These are phyloP conservation scores for Orestias chungarensis DNA, from an alignment of 2,797 vertebrate species.

Conservation along the genomic window DNA sequence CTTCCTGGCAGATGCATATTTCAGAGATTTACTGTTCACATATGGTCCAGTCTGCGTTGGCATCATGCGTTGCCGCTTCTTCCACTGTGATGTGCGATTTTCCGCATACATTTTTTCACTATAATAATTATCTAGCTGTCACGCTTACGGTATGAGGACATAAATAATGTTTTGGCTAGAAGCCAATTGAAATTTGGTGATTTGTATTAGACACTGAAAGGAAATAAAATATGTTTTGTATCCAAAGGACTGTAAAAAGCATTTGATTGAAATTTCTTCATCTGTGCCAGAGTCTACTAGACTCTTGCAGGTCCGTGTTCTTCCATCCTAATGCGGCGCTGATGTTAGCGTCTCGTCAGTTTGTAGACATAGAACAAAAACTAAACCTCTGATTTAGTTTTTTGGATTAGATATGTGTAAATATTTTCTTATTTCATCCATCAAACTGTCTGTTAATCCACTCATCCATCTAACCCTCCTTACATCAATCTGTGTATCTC, in stretches of 20 bases:
- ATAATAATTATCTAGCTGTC: too few relatives aligned
- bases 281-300: too few relatives aligned
- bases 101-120: too few relatives aligned
- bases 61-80: conserved; percentile 13
- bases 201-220: background rate
- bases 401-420: background rate
- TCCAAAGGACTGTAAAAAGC: background rate
- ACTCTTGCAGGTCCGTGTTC: background rate
- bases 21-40: conserved; percentile 72
- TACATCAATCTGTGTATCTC: too few relatives aligned
- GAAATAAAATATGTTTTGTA: background rate
- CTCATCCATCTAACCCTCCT: too few relatives aligned
- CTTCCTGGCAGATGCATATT: conserved; percentile 76
- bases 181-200: background rate
- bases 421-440: background rate
- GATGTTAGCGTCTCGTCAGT: background rate
- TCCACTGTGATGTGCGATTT: conserved; percentile 26
- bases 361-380: background rate
- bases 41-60: conserved; percentile 51
- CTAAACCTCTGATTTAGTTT: background rate
- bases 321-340: background rate
- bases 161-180: background rate
- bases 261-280: too few relatives aligned
- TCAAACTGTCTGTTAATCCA: background rate
- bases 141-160: background rate